A percentile compares a stretch with the other conserved stretches of the same genome.
Conservation (phyloP, 37 sponge, comb jelly and placozoan genomes). For the Haliclona indistincta region DNA sequence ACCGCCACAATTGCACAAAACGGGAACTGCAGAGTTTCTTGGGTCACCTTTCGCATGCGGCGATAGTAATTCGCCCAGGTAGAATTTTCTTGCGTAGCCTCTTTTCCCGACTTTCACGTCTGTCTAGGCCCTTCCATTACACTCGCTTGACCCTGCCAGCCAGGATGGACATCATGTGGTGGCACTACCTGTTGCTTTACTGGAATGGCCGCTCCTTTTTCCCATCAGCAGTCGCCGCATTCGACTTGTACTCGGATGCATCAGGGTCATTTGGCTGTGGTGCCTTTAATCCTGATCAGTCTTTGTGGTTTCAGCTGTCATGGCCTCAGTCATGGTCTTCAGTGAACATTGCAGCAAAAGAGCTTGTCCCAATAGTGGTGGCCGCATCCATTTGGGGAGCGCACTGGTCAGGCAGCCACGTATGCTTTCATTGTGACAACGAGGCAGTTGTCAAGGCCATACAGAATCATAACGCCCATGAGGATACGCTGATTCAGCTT, state of each 20-base stretch:
- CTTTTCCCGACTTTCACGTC: too few relatives aligned
- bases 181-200: too few relatives aligned
- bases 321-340: background rate
- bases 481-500: constrained; percentile 1
- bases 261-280: too few relatives aligned
- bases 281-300: too few relatives aligned
- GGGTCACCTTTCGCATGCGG: background rate
- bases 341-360: constrained; percentile 4
- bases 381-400: constrained; percentile 18
- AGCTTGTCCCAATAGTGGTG: constrained; percentile 13
- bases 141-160: too few relatives aligned
- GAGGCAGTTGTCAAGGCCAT: constrained; percentile 12
- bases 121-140: too few relatives aligned
- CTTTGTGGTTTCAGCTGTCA: background rate
- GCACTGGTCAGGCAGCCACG: background rate
- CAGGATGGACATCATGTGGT: too few relatives aligned
- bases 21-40: background rate
- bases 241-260: too few relatives aligned
- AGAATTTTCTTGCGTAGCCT: too few relatives aligned
- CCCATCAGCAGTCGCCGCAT: too few relatives aligned
- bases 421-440: constrained; percentile 35
- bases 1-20: constrained; percentile 10
- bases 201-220: too few relatives aligned
- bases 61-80: background rate
- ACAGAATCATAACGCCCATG: background rate